Base-by-base conservation (phyloP, 2,888 invertebrate species). In the Cybosia mesomella region DNA sequence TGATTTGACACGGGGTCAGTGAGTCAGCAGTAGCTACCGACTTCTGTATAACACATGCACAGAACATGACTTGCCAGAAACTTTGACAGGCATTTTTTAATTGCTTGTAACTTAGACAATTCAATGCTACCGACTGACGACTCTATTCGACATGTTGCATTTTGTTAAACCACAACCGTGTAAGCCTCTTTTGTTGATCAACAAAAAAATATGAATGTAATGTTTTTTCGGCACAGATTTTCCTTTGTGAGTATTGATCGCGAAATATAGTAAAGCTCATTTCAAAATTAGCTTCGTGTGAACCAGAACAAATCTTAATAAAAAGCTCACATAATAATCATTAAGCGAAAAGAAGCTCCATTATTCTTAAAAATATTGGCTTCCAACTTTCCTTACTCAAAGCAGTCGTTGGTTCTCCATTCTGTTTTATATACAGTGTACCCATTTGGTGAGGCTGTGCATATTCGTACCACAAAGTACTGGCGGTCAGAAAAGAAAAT, bases 1-100 rank as follows among this genome's bases (percentile, higher is more conserved):
- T 91, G 92, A 92, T 93, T 93, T 93, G 93, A 93, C 92, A 91
- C 88, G 88, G 93, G 92, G 90, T 89, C 77, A 82, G 82, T 93
- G 93, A 93, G 77, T 89, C 90, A 86, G 92, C 93, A 83, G 72
- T 87, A 87, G 59, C 75, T 81, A 81, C 76, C 78, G 87, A 88
- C 86, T 88, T 86, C 79, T 82, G 85, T 77, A 80, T 82, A 87
- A 89, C 92, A 92, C 89, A 92, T 92, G 92, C 89, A 88, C 83
- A 80, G 75, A 83, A 76, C 86, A 81, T 93, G 93, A 93, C 93
- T 92, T 84, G 92, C 89, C 68, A 72, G 76, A 91, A 87, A 80
- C 76, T 79, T 79, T 84, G 90, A 90, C 91, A 85, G 87, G 85
- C 88, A 85, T 89, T 87, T 91, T 92, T 92, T 93, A 93, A 93